Base-by-base conservation (phyloP, 2,797 vertebrate species). In the Sylvia borin region DNA sequence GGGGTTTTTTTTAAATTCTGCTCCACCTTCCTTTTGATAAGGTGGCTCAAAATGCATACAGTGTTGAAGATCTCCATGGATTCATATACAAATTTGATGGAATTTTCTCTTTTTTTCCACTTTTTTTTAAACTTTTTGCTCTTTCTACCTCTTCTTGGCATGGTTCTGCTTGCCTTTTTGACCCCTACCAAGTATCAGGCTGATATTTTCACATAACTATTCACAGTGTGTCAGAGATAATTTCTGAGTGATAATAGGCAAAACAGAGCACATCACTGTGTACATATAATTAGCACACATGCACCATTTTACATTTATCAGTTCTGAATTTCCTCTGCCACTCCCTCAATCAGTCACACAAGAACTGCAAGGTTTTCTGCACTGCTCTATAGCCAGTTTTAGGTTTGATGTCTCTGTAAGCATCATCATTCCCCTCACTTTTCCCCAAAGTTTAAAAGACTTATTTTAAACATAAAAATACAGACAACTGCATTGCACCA, bases 281-380 rank as follows among this genome's bases (percentile, higher is more conserved):
- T 57, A n/a, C 4, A 4, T 74, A 42, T 32, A 85, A 91, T 88
- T 67, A 93, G 53, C 12, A 36, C 13, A 13, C 45, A 74, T 47
- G 50, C 45, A 67, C n/a, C 91, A 80, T 57, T 92, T 93, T 72
- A 62, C 50, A 75, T 83, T 70, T 81, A 90, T 61, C 58, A 45
- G 26, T 86, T 78, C 73, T 58, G 65, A 95, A 90, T 51, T 81
- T 92, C 82, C 78, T 95, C 88, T 86, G 62, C 38, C 40, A 36
- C 68, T 78, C 85, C 88, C 62, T 85, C 95, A 87, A 75, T 55
- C 82, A 85, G 57, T 83, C 11, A 24, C 40, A 20, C 34, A 90
- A 94, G 76, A 93, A 81, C 4, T 58, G 27, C 43, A 78, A 61
- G 61, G 55, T 78, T 57, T 93, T 71, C 76, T 73, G 54, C n/a